Base-by-base conservation (phyloP, 2,797 vertebrate genomes). In the Gymnodraco acuticeps region DNA sequence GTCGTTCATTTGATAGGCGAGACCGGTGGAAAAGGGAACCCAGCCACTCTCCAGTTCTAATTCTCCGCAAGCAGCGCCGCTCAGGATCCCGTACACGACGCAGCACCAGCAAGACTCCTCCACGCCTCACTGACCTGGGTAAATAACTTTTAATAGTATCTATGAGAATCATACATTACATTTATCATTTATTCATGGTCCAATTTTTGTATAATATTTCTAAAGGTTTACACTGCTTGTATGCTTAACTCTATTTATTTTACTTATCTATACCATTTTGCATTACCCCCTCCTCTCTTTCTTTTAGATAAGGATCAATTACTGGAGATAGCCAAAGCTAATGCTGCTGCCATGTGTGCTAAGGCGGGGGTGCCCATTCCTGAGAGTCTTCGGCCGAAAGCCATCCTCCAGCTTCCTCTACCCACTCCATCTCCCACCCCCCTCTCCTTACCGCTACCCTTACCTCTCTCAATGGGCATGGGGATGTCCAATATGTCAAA, bases 301-400 rank as follows among this genome's bases (percentile, higher is more conserved):
- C 43, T 83, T 38, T 59, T 91, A 99, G 98, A 99, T 92, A 99
- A 99, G 88, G 98, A 99, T 86, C 98, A 99, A 82, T 95, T 99
- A 62, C 95, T 99, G 81, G 98, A 99, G 94, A 99, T 99, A 87
- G 98, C 98, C 75, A 99, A 99, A 95, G 98, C 98, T 83, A 99
- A 99, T 72, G 98, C 98, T 61, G 98, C 98, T 10, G 98, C 98
- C 87, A 99, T 99, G 98, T 99, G 98, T 89, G 98, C 97, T 27
- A 99, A 99, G 92, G 98, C 98, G 6, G 98, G 98, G 27, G 96
- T 99, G 92, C 98, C 98, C 61, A 95, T 99, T 74, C 98, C 98
- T 23, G 96, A 97, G 80, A 99, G 97, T 93, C 95, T 99, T 79
- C 96, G 97, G 89, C 98, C 98, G 70, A 96, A 95, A 88, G 94